Conservation (phyloP, 2,113 vertebrate genomes). For the Pampusana beccarii region DNA sequence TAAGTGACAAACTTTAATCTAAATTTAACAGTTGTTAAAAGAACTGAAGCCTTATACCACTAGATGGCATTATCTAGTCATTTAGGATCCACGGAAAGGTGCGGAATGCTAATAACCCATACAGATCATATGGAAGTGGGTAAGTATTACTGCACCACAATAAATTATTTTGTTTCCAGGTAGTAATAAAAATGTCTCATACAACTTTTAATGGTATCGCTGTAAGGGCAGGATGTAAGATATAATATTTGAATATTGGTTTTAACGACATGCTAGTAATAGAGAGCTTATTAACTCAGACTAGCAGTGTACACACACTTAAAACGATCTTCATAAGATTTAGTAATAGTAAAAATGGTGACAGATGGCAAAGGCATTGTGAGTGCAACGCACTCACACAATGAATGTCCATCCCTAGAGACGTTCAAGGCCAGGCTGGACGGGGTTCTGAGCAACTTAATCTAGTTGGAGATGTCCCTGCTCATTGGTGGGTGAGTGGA, state of each 20-base stretch:
- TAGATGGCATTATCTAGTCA: conserved; percentile 54
- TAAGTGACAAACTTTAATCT: not conserved
- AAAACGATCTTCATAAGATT: not conserved
- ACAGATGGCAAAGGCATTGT: not conserved
- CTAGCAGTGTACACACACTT: not conserved
- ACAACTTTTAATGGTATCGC: not conserved
- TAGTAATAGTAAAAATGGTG: not conserved
- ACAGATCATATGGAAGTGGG: fast-evolving
- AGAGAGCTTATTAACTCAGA: not conserved
- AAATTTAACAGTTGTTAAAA: not conserved
- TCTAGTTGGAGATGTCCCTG: too few species aligned
- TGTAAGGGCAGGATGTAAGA: not conserved
- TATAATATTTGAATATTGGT: not conserved
- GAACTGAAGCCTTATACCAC: not conserved
- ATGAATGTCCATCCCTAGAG: not conserved
- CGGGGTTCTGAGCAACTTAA: too few species aligned
- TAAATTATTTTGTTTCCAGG: not conserved
- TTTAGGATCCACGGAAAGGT: not conserved
- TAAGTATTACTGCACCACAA: not conserved
- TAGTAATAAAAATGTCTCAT: not conserved
- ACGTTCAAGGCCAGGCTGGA: too few species aligned
- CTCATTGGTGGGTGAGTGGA: too few species aligned
- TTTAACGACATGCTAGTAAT: not conserved
- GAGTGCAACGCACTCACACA: not conserved
- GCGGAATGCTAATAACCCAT: fast-evolving